A percentile compares a stretch with the other conserved stretches of the same genome.
Conservation (phyloP, 2,797 vertebrate genomes). For the Danio kyathit region DNA sequence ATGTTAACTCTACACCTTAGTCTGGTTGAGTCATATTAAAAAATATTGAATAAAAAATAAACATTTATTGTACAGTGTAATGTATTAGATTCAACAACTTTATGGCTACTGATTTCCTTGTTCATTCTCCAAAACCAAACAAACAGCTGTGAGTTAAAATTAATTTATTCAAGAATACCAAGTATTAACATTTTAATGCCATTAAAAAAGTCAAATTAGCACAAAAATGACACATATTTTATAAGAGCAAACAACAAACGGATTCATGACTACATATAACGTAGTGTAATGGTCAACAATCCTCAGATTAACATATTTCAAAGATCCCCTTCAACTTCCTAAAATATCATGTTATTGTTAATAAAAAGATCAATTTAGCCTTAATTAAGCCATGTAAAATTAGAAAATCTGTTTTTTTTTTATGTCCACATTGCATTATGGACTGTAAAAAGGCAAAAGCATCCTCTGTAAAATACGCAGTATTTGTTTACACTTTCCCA, state of each 20-base stretch:
- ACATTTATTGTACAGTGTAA: neutral
- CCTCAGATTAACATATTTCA: slow-evolving; percentile 77
- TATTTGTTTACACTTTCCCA: slow-evolving; percentile 72
- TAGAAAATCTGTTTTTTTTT: neutral
- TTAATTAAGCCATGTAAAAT: slow-evolving; percentile 13
- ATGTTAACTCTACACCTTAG: too few species aligned
- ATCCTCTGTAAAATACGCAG: slow-evolving; percentile 74
- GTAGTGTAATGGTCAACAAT: slow-evolving; percentile 74
- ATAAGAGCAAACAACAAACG: slow-evolving; percentile 49
- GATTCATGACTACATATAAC: slow-evolving; percentile 80
- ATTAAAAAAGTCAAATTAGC: neutral
- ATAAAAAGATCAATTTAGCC: slow-evolving; percentile 7
- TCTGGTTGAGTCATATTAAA: neutral
- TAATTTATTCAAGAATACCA: slow-evolving; percentile 7
- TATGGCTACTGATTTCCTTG: neutral
- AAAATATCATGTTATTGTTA: slow-evolving; percentile 18
- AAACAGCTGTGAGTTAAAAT: neutral
- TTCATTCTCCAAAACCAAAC: neutral
- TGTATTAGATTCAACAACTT: neutral
- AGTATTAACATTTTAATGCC: slow-evolving; percentile 7
- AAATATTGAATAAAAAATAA: neutral
- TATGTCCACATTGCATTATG: slow-evolving; percentile 38
- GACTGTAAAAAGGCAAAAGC: slow-evolving; percentile 25
- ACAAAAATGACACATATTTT: slow-evolving; percentile 41
- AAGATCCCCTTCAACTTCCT: slow-evolving; percentile 57